Evolutionary conservation across 2,888 invertebrate genomes (phyloP), one percentile per base, ranked within the genome.

Genomic region (Andricus quercusramuli): DNA sequence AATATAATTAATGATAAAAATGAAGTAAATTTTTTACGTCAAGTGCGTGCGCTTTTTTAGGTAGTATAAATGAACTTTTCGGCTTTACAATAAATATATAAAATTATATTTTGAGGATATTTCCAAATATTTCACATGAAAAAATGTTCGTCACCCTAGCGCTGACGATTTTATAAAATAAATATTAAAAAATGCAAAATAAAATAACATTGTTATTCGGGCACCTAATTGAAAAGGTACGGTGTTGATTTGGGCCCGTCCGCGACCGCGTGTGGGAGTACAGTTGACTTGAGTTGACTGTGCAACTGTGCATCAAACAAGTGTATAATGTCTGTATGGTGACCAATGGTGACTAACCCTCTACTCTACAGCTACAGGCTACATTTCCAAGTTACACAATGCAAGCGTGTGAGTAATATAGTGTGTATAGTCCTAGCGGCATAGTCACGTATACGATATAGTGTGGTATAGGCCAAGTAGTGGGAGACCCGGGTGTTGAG

Each of bases 401-500:
- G 44, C 44, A 4, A 4, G 44, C 44, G 44, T 44, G 44, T 44
- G 44, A 44, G 44, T 44, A 44, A 41, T 13, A 15, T 44, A 44
- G 13, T 15, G 44, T 44, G 44, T 44, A 44, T 15, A 44, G 44
- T 44, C 15, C 15, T 44, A 44, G 44, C 44, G 3, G 13, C 22
- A 56, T n/a, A 11, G 22, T 59, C 56, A 22, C 59, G 1, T 11
- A 56, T 56, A 56, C 13, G 13, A 56, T n/a, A 59, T 22, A 59
- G 59, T 22, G 11, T 22, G 11, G 11, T 11, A 3, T 59, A 59
- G 6, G 5, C 17, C 6, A 6, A 59, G 56, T 59, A 59, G 20
- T 41, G 47, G 22, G 59, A 59, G n/a, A 59, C 59, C 22, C 59
- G 67, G 41, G 67, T 22, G 67, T 67, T 41, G 41, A 29, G 47